These are phyloP conservation scores for Chrysolina haemoptera DNA, from an alignment of 2,888 invertebrate species.

Conservation along the genomic window DNA sequence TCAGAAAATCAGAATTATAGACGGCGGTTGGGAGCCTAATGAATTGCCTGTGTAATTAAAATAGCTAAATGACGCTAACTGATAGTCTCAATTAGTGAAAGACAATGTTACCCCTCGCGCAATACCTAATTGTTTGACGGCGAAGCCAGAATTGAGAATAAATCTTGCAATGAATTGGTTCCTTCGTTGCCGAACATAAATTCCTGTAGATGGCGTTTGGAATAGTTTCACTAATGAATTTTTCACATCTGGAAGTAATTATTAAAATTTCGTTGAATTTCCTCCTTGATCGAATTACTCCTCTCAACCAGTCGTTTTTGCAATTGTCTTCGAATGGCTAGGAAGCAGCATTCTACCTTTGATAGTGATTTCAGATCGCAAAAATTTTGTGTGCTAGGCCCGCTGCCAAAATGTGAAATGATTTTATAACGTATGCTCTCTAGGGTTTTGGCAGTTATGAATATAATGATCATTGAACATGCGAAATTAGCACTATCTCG, in stretches of 20 bases:
- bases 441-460: no score
- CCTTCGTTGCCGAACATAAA: constrained; percentile 57
- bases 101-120: constrained; percentile 61
- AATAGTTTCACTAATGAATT: background rate
- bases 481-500: no score
- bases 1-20: constrained; percentile 56
- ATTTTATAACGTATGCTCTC: no score
- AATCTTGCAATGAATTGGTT: constrained; percentile 65
- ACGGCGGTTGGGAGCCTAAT: constrained; percentile 58
- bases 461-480: no score
- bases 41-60: constrained; percentile 62
- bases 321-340: no score
- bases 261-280: no score
- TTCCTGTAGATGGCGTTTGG: constrained; percentile 9
- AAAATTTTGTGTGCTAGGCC: no score
- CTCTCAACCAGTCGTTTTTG: no score
- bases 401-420: no score
- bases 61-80: constrained; percentile 65
- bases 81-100: constrained; percentile 67
- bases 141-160: constrained; percentile 57
- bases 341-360: no score
- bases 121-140: constrained; percentile 63
- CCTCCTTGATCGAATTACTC: no score
- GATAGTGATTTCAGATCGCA: no score
- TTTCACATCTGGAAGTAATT: background rate